Percentiles rank a stretch among this genome's conserved stretches.
These are phyloP conservation scores for Planococcus citri DNA, from an alignment of 1,140 invertebrate genomes.

Conservation along the genomic window DNA sequence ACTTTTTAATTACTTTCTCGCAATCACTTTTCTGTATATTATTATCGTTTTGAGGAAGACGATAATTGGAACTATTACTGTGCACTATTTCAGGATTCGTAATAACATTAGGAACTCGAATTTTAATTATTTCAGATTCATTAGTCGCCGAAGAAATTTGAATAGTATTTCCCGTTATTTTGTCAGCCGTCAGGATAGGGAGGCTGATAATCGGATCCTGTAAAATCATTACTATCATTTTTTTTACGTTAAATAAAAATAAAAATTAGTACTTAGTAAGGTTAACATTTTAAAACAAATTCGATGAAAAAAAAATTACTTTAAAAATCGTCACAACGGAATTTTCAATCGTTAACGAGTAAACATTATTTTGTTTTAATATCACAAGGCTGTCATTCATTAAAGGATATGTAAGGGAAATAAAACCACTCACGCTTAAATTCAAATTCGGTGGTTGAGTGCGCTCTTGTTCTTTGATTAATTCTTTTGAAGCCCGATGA, in stretches of 20 bases:
- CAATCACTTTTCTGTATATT: background rate
- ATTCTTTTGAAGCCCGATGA: constrained; percentile 52
- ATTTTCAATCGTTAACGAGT: too few species aligned
- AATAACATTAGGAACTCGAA: constrained; percentile 12
- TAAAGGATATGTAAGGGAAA: background rate
- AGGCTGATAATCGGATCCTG: background rate
- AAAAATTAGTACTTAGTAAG: too few species aligned
- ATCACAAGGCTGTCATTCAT: too few species aligned
- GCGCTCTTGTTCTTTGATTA: constrained; percentile 28
- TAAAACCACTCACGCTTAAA: background rate
- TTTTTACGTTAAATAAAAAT: background rate
- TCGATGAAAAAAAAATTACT: too few species aligned
- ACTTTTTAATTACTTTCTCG: background rate
- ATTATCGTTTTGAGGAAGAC: background rate
- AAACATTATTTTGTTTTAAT: too few species aligned
- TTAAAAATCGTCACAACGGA: too few species aligned
- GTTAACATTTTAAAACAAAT: too few species aligned
- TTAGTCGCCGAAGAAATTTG: background rate
- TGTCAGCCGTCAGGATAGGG: constrained; percentile 5
- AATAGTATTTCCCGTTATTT: background rate
- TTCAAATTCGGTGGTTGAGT: background rate
- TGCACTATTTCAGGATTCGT: background rate
- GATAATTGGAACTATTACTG: background rate
- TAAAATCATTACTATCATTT: constrained; percentile 3
- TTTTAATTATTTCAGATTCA: constrained; percentile 18